A percentile compares a stretch with the other conserved stretches of the same genome.
Conservation (phyloP, 1,140 invertebrate species). For the Drosophila gunungcola region DNA sequence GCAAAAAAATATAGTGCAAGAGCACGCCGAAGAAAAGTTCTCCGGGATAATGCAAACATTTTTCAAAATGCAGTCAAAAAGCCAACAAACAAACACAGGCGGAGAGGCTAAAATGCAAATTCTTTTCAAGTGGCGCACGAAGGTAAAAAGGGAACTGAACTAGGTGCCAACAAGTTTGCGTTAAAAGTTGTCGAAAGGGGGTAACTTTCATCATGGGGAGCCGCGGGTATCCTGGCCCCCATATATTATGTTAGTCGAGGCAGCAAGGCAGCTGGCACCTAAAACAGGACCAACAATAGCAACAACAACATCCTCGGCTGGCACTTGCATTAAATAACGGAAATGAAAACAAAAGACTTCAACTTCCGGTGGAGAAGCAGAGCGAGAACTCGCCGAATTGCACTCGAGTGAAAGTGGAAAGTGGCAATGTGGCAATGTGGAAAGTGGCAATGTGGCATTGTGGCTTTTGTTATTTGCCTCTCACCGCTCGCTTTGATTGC, state of each 20-base stretch:
- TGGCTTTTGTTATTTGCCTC: slow-evolving; percentile 69
- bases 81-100: slow-evolving; percentile 60
- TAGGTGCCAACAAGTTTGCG: slow-evolving; percentile 76
- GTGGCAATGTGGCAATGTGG: slow-evolving; percentile 44
- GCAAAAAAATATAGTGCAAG: slow-evolving; percentile 6
- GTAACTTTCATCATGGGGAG: slow-evolving; percentile 40
- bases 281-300: slow-evolving; percentile 38
- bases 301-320: slow-evolving; percentile 46
- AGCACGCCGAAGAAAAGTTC: slow-evolving; percentile 21
- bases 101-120: slow-evolving; percentile 60
- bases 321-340: slow-evolving; percentile 79
- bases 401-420: slow-evolving; percentile 76
- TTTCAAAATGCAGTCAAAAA: slow-evolving; percentile 76
- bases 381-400: slow-evolving; percentile 44
- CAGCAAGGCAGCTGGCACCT: slow-evolving; percentile 62
- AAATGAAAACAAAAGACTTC: slow-evolving; percentile 82
- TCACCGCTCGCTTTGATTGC: slow-evolving; percentile 67
- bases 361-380: slow-evolving; percentile 60
- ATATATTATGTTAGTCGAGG: slow-evolving; percentile 77
- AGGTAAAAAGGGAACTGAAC: slow-evolving; percentile 43
- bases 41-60: slow-evolving; percentile 56
- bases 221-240: slow-evolving; percentile 24
- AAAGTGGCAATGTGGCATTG: slow-evolving; percentile 65
- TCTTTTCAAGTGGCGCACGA: slow-evolving; percentile 47
- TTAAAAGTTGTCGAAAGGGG: slow-evolving; percentile 70